Conservation (phyloP, 2,113 vertebrate genomes). For the Paramisgurnus dabryanus region DNA sequence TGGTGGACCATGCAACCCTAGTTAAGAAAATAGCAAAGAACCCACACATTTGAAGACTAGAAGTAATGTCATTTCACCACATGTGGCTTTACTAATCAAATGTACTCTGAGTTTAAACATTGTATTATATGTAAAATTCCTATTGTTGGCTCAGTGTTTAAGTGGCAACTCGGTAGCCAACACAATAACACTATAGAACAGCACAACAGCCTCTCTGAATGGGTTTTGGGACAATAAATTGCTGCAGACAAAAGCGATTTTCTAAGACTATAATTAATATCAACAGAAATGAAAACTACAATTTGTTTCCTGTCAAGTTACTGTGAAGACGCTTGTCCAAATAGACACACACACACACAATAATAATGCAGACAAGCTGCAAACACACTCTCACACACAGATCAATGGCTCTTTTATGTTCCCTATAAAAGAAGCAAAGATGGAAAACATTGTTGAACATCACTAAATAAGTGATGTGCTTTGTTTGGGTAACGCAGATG, state of each 20-base stretch:
- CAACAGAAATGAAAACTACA: conserved; percentile 31
- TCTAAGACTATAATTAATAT: conserved; percentile 39
- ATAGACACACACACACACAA: conserved; percentile 27
- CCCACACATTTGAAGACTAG: too few relatives aligned
- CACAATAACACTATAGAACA: conserved; percentile 17
- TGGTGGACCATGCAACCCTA: too few relatives aligned
- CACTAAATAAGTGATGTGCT: conserved; percentile 13
- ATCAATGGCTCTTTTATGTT: background rate
- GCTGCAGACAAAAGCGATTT: background rate
- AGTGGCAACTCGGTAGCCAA: background rate
- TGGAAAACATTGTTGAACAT: conserved; percentile 9
- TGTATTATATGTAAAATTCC: background rate
- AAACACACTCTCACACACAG: conserved; percentile 4
- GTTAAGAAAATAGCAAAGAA: too few relatives aligned
- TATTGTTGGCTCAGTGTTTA: conserved; percentile 15
- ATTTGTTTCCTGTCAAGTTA: conserved; percentile 29
- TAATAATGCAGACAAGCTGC: background rate
- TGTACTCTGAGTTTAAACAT: background rate
- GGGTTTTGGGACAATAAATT: background rate
- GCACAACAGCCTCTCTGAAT: background rate
- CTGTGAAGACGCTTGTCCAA: conserved; percentile 5
- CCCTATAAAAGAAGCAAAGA: conserved; percentile 10
- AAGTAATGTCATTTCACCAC: too few relatives aligned
- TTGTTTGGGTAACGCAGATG: conserved; percentile 11
- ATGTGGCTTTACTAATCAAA: too few relatives aligned